phyloP scores from a whole-genome alignment of 1,140 invertebrate genomes.

The Drosophila ercepeae region DNA sequence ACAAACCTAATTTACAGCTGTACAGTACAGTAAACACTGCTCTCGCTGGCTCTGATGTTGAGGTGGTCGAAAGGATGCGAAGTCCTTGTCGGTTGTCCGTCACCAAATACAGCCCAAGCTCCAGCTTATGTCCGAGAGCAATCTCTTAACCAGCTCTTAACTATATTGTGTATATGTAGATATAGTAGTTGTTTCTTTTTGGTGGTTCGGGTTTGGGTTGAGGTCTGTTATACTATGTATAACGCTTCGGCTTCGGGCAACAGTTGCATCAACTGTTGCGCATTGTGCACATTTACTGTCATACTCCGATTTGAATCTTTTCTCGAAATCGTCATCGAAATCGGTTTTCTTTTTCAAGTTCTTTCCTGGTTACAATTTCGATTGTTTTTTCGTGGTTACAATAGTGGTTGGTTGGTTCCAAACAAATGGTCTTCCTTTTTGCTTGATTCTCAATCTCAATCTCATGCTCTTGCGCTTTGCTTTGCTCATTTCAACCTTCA shows the following conservation, averaged over 20 bases:
- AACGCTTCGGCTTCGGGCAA: slow-evolving; percentile 28
- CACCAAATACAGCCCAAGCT: no score
- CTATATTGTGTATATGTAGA: slow-evolving; percentile 41
- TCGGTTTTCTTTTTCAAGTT: no score
- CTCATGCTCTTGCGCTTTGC: slow-evolving; percentile 17
- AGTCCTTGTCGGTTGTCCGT: no score
- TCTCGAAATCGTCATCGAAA: no score
- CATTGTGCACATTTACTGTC: slow-evolving; percentile 26
- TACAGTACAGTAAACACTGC: slow-evolving; percentile 63
- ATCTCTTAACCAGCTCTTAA: no score
- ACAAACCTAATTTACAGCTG: slow-evolving; percentile 67
- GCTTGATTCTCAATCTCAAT: no score
- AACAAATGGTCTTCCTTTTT: no score
- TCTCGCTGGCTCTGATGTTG: slow-evolving; percentile 37
- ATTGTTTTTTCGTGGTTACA: not conserved
- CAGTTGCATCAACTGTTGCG: slow-evolving; percentile 39
- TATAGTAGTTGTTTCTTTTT: slow-evolving; percentile 18
- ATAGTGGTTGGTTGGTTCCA: no score
- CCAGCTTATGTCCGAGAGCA: no score
- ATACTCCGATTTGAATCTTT: no score
- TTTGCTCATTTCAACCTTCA: slow-evolving; percentile 6
- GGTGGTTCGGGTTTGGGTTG: slow-evolving; percentile 20
- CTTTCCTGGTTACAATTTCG: not conserved
- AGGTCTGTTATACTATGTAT: slow-evolving; percentile 42
- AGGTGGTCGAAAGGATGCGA: not conserved